phyloP scores from a whole-genome alignment of 2,888 invertebrate species.

The Terebella lapidaria region DNA sequence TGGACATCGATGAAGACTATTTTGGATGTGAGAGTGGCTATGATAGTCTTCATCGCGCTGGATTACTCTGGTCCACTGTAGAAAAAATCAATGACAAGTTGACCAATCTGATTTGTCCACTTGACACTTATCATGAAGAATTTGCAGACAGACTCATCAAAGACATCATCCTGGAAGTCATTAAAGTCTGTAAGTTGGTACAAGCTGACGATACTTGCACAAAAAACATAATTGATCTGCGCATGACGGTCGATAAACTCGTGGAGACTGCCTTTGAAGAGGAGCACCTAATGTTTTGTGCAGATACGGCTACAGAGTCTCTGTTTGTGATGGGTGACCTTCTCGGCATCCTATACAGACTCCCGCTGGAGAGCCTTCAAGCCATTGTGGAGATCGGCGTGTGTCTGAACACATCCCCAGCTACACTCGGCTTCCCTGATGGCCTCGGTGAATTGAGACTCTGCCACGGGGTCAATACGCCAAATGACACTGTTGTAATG shows the following conservation, averaged over 20 bases:
- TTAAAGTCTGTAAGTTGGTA: not conserved
- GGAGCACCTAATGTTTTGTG: too few species aligned
- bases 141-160: constrained; percentile 3
- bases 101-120: constrained; percentile 6
- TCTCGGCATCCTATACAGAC: too few species aligned
- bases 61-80: too few species aligned
- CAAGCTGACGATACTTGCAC: not conserved
- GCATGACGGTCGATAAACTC: not conserved
- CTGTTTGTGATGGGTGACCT: too few species aligned
- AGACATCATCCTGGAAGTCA: not conserved
- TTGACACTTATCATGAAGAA: constrained; percentile 7
- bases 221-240: not conserved
- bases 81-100: too few species aligned
- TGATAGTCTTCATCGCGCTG: not conserved
- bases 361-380: too few species aligned
- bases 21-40: constrained; percentile 11
- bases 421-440: constrained; percentile 2
- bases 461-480: constrained; percentile 9
- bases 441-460: constrained; percentile 1
- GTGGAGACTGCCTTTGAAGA: not conserved
- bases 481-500: constrained; percentile 7
- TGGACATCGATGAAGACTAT: constrained; percentile 17
- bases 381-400: constrained; percentile 3
- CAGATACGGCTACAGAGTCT: not conserved
- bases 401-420: constrained; percentile 6